phyloP scores from a whole-genome alignment of 2,113 vertebrate genomes.

The Oryzias curvinotus region DNA sequence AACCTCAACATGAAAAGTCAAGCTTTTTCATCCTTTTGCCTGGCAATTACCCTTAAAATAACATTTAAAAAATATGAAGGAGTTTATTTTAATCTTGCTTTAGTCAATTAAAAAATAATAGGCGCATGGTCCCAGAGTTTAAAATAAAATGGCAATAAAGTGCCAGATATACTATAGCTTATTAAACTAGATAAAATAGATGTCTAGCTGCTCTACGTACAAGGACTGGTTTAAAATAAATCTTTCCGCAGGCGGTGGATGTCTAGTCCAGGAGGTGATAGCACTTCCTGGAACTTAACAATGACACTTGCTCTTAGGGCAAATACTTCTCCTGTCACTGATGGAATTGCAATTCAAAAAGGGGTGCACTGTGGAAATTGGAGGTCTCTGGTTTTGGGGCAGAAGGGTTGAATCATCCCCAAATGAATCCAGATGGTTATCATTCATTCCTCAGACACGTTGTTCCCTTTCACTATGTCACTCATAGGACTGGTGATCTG shows the following conservation, averaged over 20 bases:
- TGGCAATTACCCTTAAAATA: constrained; percentile 57
- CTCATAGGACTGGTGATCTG: constrained; percentile 52
- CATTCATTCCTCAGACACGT: constrained; percentile 32
- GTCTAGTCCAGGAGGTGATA: constrained; percentile 32
- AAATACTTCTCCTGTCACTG: constrained; percentile 62
- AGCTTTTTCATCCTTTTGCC: constrained; percentile 60
- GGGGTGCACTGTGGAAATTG: constrained; percentile 56
- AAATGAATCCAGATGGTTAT: constrained; percentile 71
- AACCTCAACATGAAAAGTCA: constrained; percentile 38
- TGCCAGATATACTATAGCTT: constrained; percentile 1
- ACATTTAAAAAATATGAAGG: constrained; percentile 74
- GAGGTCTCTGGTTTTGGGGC: constrained; percentile 49
- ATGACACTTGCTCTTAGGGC: constrained; percentile 42
- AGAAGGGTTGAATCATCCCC: constrained; percentile 56
- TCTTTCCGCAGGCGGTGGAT: not conserved
- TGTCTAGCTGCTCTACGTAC: not conserved
- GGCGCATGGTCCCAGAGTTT: too few species aligned
- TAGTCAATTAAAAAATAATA: not conserved
- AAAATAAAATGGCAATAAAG: not conserved
- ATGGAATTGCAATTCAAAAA: constrained; percentile 73
- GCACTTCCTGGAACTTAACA: constrained; percentile 46
- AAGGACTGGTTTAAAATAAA: not conserved
- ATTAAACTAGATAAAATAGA: constrained; percentile 1
- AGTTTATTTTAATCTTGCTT: constrained; percentile 56
- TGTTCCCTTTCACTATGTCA: constrained; percentile 26